Evolutionary conservation across 2,888 invertebrate species (phyloP).

Genomic region (Buathra laborator): DNA sequence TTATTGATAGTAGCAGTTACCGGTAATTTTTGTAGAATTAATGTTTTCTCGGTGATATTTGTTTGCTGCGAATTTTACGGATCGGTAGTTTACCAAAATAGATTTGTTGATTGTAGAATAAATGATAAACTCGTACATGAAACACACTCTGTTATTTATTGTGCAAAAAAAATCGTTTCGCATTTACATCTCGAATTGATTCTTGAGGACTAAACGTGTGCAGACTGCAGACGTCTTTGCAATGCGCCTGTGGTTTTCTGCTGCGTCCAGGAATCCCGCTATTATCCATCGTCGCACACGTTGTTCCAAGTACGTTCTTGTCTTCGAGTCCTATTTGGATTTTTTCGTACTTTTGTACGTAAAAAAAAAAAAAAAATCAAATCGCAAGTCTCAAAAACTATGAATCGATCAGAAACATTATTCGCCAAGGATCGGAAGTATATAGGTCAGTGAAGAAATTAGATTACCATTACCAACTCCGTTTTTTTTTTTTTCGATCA

Average conservation of each 20-base stretch:
- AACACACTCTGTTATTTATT: not conserved
- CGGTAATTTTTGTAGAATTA: too few species aligned
- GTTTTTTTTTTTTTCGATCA: slow-evolving; percentile 71
- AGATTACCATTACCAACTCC: slow-evolving; percentile 27
- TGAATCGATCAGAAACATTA: not conserved
- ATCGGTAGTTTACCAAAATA: not conserved
- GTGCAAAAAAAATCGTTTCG: not conserved
- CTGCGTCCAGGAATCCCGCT: not conserved
- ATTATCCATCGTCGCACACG: not conserved
- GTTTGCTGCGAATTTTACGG: too few species aligned
- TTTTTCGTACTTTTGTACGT: not conserved
- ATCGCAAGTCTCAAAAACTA: not conserved
- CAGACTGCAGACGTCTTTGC: not conserved
- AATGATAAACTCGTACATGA: not conserved
- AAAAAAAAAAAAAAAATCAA: not conserved
- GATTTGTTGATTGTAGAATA: not conserved
- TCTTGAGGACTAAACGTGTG: not conserved
- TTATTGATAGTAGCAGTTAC: too few species aligned
- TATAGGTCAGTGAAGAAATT: slow-evolving; percentile 41
- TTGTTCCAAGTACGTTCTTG: too few species aligned
- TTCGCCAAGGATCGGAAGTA: slow-evolving; percentile 46
- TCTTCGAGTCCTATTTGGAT: too few species aligned
- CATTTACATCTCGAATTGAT: slow-evolving; percentile 1
- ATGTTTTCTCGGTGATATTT: too few species aligned
- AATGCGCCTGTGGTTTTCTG: not conserved